These are phyloP conservation scores for Brachionus manjavacas DNA, from an alignment of 1,140 invertebrate genomes.

Conservation along the genomic window DNA sequence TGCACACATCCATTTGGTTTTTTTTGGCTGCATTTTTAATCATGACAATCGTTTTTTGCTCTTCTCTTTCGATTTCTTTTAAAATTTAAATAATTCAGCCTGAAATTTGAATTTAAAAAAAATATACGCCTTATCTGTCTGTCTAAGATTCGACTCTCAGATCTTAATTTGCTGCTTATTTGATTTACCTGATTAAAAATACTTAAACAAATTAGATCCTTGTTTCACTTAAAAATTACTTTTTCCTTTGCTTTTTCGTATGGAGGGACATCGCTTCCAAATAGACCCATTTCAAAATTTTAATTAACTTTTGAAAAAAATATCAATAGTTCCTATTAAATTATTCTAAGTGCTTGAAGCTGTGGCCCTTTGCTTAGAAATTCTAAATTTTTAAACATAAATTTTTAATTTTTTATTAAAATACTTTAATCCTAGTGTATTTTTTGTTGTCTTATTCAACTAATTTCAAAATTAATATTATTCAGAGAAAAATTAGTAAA, in stretches of 20 bases:
- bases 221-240: neutral
- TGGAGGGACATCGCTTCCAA: conserved; percentile 19
- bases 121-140: conserved; percentile 25
- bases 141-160: conserved; percentile 15
- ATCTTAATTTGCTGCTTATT: conserved; percentile 8
- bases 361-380: neutral
- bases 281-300: conserved; percentile 10
- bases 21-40: conserved; percentile 40
- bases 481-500: neutral
- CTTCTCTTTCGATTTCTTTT: conserved; percentile 35
- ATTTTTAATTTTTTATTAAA: conserved; percentile 26
- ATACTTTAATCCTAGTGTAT: neutral
- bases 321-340: neutral
- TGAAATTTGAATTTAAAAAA: neutral
- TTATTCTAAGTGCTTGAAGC: neutral
- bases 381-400: neutral
- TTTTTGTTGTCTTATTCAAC: neutral
- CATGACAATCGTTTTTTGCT: conserved; percentile 34
- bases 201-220: neutral
- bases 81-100: neutral
- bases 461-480: neutral
- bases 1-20: conserved; percentile 34
- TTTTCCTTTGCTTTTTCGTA: conserved; percentile 37
- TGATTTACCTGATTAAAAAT: conserved; percentile 20
- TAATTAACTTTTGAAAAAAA: neutral